phyloP scores from a whole-genome alignment of 1,140 invertebrate species.

The Zaprionus inermis region DNA sequence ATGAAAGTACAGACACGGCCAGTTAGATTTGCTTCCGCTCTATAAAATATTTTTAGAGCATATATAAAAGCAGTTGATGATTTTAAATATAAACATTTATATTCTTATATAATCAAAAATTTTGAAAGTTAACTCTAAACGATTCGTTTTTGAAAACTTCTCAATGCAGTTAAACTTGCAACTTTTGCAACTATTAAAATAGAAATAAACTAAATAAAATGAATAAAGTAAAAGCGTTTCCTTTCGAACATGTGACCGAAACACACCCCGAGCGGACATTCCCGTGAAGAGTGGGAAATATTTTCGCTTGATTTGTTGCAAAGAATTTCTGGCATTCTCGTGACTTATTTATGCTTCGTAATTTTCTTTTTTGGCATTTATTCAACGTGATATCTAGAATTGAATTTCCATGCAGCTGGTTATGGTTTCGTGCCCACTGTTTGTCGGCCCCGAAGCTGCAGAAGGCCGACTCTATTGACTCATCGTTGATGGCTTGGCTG shows the following conservation, averaged over 20 bases:
- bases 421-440: constrained; percentile 59
- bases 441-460: constrained; percentile 48
- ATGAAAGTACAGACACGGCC: not conserved
- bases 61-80: not conserved
- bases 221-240: not conserved
- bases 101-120: no score
- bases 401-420: constrained; percentile 35
- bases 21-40: not conserved
- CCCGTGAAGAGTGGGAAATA: constrained; percentile 5
- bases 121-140: not conserved
- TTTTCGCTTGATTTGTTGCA: constrained; percentile 21
- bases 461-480: constrained; percentile 70
- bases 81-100: no score
- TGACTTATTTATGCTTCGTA: constrained; percentile 2
- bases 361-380: not conserved
- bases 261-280: not conserved
- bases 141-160: not conserved
- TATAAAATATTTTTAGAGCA: not conserved
- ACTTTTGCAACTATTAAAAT: not conserved
- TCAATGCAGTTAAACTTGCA: no score
- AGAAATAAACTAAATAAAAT: not conserved
- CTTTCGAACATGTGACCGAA: not conserved
- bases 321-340: constrained; percentile 21
- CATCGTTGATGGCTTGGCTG: constrained; percentile 72
- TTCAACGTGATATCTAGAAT: constrained; percentile 15